Conservation (phyloP, 2,113 vertebrate genomes). For the Jacana jacana region DNA sequence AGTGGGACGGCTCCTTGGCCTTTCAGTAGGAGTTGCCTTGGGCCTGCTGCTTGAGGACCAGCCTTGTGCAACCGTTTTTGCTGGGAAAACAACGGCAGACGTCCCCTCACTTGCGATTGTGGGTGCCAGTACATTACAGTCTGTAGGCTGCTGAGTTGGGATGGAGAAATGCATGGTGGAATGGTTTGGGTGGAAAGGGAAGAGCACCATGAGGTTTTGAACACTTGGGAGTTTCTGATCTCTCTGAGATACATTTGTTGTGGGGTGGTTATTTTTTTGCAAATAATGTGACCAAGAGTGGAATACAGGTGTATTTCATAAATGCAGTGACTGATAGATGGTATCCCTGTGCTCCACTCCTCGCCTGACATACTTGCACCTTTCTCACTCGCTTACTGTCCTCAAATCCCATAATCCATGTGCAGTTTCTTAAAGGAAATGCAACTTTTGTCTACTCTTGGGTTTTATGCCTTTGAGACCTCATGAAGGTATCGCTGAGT, state of each 20-base stretch:
- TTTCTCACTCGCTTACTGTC: background rate
- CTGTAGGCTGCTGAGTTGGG: background rate
- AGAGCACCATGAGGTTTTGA: background rate
- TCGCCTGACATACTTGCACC: background rate
- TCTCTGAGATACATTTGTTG: background rate
- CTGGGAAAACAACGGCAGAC: background rate
- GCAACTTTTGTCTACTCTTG: background rate
- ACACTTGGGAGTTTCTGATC: background rate
- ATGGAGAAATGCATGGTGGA: background rate
- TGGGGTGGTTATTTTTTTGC: background rate
- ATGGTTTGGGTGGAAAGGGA: background rate
- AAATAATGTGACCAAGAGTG: background rate
- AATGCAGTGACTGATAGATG: background rate
- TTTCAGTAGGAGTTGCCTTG: background rate
- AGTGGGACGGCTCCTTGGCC: background rate
- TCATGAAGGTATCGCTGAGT: background rate
- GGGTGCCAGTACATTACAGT: background rate
- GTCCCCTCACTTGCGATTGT: fast-evolving
- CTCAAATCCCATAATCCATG: background rate
- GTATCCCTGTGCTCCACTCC: background rate
- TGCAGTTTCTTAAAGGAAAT: background rate
- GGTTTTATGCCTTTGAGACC: background rate
- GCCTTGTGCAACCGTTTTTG: background rate
- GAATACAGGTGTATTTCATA: background rate
- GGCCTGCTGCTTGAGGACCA: background rate